Percentiles rank a stretch among this genome's conserved stretches.
Evolutionary conservation across 2,888 invertebrate genomes (phyloP).

Genomic region (Phorcus lineatus): DNA sequence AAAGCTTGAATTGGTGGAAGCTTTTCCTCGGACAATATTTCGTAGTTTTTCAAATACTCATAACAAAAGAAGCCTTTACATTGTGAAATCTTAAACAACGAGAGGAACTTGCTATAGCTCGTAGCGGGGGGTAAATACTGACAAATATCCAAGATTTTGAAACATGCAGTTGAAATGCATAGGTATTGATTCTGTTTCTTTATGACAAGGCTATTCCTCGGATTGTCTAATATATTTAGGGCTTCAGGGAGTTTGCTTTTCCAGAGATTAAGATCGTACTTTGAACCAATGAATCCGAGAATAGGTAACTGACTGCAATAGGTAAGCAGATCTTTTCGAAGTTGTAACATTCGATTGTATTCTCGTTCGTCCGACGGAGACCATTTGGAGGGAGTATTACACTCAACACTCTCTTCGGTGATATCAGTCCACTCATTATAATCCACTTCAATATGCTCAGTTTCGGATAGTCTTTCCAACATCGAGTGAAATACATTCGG

Average conservation of each 20-base stretch:
- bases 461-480: neutral
- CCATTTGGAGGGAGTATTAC: neutral
- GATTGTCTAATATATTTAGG: neutral
- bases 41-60: neutral
- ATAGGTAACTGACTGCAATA: neutral
- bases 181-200: conserved; percentile 11
- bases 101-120: neutral
- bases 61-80: neutral
- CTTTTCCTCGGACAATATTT: neutral
- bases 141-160: neutral
- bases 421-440: neutral
- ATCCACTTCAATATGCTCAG: neutral
- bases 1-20: neutral
- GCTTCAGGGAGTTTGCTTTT: too few relatives aligned
- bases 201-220: neutral
- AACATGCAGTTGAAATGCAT: neutral
- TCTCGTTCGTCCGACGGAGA: neutral
- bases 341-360: neutral
- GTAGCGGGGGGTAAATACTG: conserved; percentile 12
- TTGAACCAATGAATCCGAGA: too few relatives aligned
- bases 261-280: too few relatives aligned
- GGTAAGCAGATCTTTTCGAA: neutral
- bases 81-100: neutral
- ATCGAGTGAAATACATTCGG: neutral
- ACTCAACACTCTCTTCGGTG: neutral